Percentiles rank a stretch among this genome's conserved stretches.
phyloP scores from a whole-genome alignment of 2,888 invertebrate species.

The Dascillus cervinus region DNA sequence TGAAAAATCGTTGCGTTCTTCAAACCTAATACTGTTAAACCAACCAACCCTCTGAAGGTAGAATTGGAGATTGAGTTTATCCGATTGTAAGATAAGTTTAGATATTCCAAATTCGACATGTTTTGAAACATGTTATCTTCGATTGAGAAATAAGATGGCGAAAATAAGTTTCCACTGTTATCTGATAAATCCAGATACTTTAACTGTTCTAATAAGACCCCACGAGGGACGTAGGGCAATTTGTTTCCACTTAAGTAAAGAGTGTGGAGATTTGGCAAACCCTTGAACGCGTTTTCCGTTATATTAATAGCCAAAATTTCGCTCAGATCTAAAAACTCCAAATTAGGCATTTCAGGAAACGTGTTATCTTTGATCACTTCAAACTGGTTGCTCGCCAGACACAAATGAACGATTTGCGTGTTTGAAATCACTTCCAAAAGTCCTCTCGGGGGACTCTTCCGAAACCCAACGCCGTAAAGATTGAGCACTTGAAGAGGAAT shows the following conservation, averaged over 20 bases:
- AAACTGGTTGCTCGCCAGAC: conserved; percentile 50
- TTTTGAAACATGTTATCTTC: conserved; percentile 45
- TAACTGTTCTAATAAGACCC: conserved; percentile 44
- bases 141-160: conserved; percentile 47
- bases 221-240: conserved; percentile 46
- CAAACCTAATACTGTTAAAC: conserved; percentile 45
- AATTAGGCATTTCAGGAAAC: conserved; percentile 50
- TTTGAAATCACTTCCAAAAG: conserved; percentile 46
- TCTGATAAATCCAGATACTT: conserved; percentile 47
- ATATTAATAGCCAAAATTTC: conserved; percentile 46
- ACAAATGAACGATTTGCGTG: conserved; percentile 45
- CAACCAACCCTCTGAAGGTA: conserved; percentile 46
- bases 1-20: conserved; percentile 48
- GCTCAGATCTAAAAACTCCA: conserved; percentile 50
- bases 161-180: conserved; percentile 43
- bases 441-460: conserved; percentile 43
- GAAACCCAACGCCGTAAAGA: conserved; percentile 48
- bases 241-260: conserved; percentile 48
- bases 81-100: conserved; percentile 50
- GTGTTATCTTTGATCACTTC: conserved; percentile 45
- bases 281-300: conserved; percentile 43
- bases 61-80: conserved; percentile 46
- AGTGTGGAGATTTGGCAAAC: conserved; percentile 47
- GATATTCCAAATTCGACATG: conserved; percentile 42
- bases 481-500: conserved; percentile 45